Evolutionary conservation across 2,113 vertebrate genomes (phyloP).

Genomic region (Amblyornis subalaris): DNA sequence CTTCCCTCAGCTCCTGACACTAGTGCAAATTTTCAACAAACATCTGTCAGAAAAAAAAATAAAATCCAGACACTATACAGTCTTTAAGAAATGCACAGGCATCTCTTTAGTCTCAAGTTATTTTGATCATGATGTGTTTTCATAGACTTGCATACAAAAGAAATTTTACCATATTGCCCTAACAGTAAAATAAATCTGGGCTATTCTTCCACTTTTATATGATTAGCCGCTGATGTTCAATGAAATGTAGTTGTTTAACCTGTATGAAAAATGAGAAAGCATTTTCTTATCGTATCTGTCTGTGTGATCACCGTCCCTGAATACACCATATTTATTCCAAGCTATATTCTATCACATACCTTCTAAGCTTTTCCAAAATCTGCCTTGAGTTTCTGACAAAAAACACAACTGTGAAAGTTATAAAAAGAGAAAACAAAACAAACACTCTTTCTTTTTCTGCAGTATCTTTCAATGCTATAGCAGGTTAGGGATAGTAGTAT

Average conservation of each 20-base stretch:
- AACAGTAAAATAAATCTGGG: background rate
- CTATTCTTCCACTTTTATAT: background rate
- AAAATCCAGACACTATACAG: background rate
- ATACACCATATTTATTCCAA: background rate
- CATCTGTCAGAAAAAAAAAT: background rate
- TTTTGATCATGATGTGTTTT: background rate
- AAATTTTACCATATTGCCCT: background rate
- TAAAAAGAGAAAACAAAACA: background rate
- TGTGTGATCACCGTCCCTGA: background rate
- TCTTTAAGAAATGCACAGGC: background rate
- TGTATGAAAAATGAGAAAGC: background rate
- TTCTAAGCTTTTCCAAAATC: background rate
- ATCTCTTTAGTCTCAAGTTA: background rate
- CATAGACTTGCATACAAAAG: background rate
- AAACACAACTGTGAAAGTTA: background rate
- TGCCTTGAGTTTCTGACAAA: background rate
- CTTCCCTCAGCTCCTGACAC: background rate
- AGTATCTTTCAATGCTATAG: background rate
- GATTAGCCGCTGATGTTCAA: background rate
- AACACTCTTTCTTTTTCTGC: background rate
- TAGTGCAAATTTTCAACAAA: background rate
- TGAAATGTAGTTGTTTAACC: background rate
- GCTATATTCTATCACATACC: fast-evolving
- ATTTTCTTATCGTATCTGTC: background rate
- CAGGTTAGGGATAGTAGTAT: background rate